These are phyloP conservation scores for Petrocephalus sullivani DNA, from an alignment of 2,797 vertebrate species.

Conservation along the genomic window DNA sequence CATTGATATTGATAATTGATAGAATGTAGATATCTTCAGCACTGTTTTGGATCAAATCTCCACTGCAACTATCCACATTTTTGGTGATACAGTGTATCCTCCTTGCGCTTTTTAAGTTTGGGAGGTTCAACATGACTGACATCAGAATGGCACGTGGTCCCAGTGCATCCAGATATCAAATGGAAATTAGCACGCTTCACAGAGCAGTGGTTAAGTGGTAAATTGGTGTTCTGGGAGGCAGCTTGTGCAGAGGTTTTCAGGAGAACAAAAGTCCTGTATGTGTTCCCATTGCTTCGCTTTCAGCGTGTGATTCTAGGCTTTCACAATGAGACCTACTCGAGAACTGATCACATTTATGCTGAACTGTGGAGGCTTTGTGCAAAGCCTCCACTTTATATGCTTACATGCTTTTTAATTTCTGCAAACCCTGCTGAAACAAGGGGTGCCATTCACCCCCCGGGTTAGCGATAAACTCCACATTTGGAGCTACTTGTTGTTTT, in stretches of 20 bases:
- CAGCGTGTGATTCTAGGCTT: background rate
- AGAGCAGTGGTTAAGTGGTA: background rate
- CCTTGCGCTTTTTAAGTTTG: background rate
- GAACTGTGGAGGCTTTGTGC: background rate
- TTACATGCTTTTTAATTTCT: background rate
- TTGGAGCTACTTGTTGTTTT: background rate
- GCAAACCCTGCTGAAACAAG: constrained; percentile 1
- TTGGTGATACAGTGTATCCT: background rate
- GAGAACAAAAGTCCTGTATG: background rate
- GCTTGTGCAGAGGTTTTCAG: background rate
- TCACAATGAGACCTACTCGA: background rate
- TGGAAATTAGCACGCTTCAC: background rate
- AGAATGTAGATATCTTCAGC: background rate
- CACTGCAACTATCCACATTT: background rate
- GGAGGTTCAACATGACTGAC: background rate
- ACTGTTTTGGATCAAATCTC: background rate
- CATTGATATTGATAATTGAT: too few relatives aligned
- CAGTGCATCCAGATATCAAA: background rate
- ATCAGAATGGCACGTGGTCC: background rate
- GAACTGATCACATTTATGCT: background rate
- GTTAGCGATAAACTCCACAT: background rate
- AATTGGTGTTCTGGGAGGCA: background rate
- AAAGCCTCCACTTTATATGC: background rate
- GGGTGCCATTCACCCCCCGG: background rate
- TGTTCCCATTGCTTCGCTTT: background rate